Evolutionary conservation across 64 coral and sea anemone species (phyloP), one percentile per base, ranked within the genome.

Genomic region (Dendronephthya gigantea): DNA sequence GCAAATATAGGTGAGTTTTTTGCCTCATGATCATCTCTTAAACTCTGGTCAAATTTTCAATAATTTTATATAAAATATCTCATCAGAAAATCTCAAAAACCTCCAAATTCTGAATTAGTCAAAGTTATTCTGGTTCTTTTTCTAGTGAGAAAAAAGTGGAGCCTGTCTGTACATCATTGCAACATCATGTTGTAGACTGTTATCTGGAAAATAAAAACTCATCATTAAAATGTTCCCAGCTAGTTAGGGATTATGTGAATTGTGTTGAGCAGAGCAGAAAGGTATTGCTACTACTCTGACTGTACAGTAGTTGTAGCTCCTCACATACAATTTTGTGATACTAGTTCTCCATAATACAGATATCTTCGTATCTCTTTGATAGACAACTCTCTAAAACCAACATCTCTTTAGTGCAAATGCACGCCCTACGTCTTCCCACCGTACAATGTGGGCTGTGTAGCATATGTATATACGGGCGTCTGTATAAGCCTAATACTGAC

Each of bases 1-100:
- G 17, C 13, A 79, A 79, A 79, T 79, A 79, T 79, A 79, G 72
- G 72, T 79, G 36, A 30, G 58, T 66, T 66, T 22, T 66, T 6
- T 7, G 58, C 14, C 4, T n/a, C n/a, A n/a, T n/a, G n/a, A n/a
- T n/a, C n/a, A n/a, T n/a, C n/a, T n/a, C n/a, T n/a, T n/a, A n/a
- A n/a, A n/a, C n/a, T n/a, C n/a, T n/a, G n/a, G n/a, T n/a, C n/a
- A n/a, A n/a, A n/a, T n/a, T n/a, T n/a, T n/a, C n/a, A n/a, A n/a
- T n/a, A n/a, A n/a, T 62, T 62, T 7, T 16, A 7, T 62, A 22
- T 27, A 62, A 62, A n/a, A 62, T 62, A 79, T 13, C 12, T 1
- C 72, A 35, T 79, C 29, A 36, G 25, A 39, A 34, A 66, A 66
- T 66, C 19, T 66, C 3, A 66, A 15, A n/a, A 22, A 66, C 58